Evolutionary conservation across 2,888 invertebrate genomes (phyloP), one percentile per base, ranked within the genome.

Genomic region (Athetis lepigone): DNA sequence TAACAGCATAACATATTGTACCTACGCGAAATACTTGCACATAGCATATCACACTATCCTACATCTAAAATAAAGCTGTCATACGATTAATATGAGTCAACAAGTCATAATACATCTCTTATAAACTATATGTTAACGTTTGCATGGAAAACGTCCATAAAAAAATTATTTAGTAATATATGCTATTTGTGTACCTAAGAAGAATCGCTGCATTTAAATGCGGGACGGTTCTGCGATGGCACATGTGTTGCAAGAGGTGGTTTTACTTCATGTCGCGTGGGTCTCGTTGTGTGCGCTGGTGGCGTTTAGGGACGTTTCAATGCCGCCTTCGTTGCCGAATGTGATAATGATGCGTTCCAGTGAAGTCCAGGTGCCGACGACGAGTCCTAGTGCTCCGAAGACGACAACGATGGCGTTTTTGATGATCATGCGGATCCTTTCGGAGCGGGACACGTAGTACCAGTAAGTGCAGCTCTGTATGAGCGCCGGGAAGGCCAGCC

Each of bases 401-500:
- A 96, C 79, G 0, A 97, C 95, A 4, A 97, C 94, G 7, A 96
- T 90, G 56, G 92, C 90, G 85, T 97, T 97, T 87, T 96, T 97
- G 9, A 95, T 71, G 3, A 96, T 78, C 92, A 97, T 95, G 77
- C 96, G 95, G 5, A 93, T 88, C 72, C 95, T 96, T 60, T 95
- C 95, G 0, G 93, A 85, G 13, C 96, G 95, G 0, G 94, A 93
- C 6, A 95, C 95, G 58, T 96, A 94, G 81, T 97, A 96, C 98
- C 98, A 98, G 87, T 97, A 97, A 0, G 97, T 97, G 88, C 97
- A 97, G 75, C 97, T 96, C 85, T 99, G 97, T 77, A 99, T 97
- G 70, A 98, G 93, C 0, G 99, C 98, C 9, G 99, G 99, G 88
- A 99, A 98, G 1, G 98, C 98, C 47, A 99, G 95, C 0, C 99